Evolutionary conservation across 1,140 invertebrate species (phyloP), one percentile per base, ranked within the genome.

Genomic region (Caenorhabditis inopinata): DNA sequence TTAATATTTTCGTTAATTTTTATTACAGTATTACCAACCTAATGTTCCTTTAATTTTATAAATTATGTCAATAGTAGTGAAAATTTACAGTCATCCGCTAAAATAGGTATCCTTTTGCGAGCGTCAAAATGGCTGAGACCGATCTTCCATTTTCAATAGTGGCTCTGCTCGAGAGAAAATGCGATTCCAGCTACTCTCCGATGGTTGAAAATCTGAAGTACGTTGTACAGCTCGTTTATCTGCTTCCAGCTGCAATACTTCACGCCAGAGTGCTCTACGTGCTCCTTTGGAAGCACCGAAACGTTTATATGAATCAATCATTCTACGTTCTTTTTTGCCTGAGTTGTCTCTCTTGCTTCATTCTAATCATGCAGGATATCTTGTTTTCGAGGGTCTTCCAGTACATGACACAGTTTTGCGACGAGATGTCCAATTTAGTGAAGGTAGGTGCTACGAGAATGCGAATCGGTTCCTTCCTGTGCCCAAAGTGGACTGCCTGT

Each of bases 351-450:
- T 16, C 32, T 18, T 68, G 58, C 27, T 68, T 68, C 12, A 68
- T 42, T 18, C 32, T 68, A 1, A 18, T 68, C 3, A 18, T 68
- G 18, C 58, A 68, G 58, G 58, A 68, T 68, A 68, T 68, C 38
- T n/a, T 68, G 23, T 68, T 68, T 25, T 29, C 58, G 0, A 68
- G 58, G n/a, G 58, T 68, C 3, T 68, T 68, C 9, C 58, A 68
- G 32, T 68, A 68, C n/a, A 29, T 68, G 27, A 23, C 58, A 38
- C 58, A 68, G 32, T 68, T 68, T 42, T 68, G 58, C 27, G 58
- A 68, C 12, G 16, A 29, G n/a, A 5, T 68, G 0, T 42, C 58
- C 4, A 32, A 38, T 4, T 68, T 68, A 21, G 58, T 68, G 0
- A 38, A 68, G 32, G 58, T 68, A 18, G 23, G 14, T 42, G n/a